Percentiles rank a stretch among this genome's conserved stretches.
phyloP scores from a whole-genome alignment of 2,113 vertebrate genomes.

The Eretmochelys imbricata region DNA sequence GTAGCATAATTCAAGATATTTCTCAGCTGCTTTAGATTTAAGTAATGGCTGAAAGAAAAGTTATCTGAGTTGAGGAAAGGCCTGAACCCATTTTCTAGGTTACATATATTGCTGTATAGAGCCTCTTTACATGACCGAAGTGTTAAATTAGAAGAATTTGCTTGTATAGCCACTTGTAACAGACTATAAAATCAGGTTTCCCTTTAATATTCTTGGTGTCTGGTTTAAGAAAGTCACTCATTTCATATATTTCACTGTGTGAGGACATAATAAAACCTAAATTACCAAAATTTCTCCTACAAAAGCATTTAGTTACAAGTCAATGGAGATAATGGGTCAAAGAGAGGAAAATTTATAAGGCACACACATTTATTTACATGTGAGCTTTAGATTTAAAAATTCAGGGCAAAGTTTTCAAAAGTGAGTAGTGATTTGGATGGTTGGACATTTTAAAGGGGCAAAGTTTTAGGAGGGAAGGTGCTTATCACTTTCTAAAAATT shows the following conservation, averaged over 20 bases:
- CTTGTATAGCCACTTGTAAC: neutral
- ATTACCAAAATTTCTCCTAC: neutral
- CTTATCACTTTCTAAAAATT: neutral
- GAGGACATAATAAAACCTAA: neutral
- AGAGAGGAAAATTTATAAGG: neutral
- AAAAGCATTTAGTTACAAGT: neutral
- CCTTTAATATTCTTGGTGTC: neutral
- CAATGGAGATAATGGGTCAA: neutral
- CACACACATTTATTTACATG: neutral
- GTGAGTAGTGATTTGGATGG: neutral
- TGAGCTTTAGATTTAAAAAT: neutral
- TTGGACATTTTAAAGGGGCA: rapidly evolving
- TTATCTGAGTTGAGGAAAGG: neutral
- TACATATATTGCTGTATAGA: neutral
- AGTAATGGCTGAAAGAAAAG: neutral
- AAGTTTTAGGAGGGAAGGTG: neutral
- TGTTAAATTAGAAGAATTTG: neutral
- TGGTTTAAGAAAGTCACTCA: neutral
- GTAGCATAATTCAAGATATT: neutral
- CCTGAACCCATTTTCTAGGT: slow-evolving; percentile 22
- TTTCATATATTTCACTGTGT: rapidly evolving
- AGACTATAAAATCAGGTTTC: neutral
- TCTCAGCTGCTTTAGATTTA: neutral
- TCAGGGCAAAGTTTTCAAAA: neutral
- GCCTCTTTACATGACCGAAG: neutral